phyloP scores from a whole-genome alignment of 2,113 vertebrate species.

The Brachyhypopomus occidentalis region DNA sequence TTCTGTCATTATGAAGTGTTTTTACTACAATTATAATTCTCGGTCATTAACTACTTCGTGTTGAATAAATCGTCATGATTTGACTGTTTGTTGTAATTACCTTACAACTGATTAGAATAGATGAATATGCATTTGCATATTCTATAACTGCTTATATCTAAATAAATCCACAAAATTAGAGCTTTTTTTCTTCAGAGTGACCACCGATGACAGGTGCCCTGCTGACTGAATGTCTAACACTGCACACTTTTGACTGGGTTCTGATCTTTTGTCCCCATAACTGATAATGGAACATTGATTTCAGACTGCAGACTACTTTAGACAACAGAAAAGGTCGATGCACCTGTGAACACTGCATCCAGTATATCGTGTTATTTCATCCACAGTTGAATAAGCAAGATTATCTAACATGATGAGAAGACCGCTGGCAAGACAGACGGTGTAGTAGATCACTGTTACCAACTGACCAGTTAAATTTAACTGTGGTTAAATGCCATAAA shows the following conservation, averaged over 20 bases:
- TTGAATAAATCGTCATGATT: no score
- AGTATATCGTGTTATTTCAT: constrained; percentile 12
- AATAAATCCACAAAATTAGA: no score
- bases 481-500: neutral
- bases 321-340: neutral
- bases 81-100: no score
- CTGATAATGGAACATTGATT: constrained; percentile 1
- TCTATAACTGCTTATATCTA: no score
- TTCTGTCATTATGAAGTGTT: no score
- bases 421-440: neutral
- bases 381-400: neutral
- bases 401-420: neutral
- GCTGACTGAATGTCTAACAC: neutral
- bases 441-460: neutral
- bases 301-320: constrained; percentile 8
- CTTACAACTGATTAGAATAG: no score
- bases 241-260: neutral
- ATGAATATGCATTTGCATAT: no score
- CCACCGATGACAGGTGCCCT: neutral
- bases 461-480: neutral
- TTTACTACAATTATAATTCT: no score
- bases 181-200: neutral
- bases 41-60: no score
- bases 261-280: neutral
- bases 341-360: neutral